A percentile compares a stretch with the other conserved stretches of the same genome.
phyloP scores from a whole-genome alignment of 2,113 vertebrate species.

The Ranitomeya variabilis region DNA sequence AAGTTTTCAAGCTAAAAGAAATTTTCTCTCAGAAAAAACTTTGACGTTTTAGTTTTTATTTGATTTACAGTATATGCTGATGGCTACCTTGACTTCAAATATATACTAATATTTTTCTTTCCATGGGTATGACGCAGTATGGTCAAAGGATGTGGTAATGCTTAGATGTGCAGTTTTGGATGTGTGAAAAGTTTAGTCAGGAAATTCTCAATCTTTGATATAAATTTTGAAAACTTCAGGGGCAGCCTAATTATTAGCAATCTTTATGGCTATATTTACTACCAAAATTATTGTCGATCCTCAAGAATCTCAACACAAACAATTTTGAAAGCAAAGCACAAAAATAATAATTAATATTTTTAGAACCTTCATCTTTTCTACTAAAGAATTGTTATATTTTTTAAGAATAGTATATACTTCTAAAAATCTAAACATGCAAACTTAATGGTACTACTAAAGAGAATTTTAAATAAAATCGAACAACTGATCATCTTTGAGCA shows the following conservation, averaged over 20 bases:
- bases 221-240: not conserved
- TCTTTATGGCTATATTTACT: not conserved
- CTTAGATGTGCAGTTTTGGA: not conserved
- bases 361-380: too few relatives aligned
- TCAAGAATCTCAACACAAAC: not conserved
- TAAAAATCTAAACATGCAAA: too few relatives aligned
- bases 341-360: too few relatives aligned
- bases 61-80: not conserved
- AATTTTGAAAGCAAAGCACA: too few relatives aligned
- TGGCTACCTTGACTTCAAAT: not conserved
- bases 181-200: not conserved
- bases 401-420: too few relatives aligned
- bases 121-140: constrained; percentile 7
- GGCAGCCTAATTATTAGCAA: not conserved
- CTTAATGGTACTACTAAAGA: too few relatives aligned
- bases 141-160: constrained; percentile 19
- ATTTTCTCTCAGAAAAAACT: not conserved
- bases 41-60: not conserved
- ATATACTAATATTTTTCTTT: constrained; percentile 5
- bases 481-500: too few relatives aligned
- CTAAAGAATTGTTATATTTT: too few relatives aligned
- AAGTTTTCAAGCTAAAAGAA: not conserved
- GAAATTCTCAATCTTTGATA: not conserved
- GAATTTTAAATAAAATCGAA: too few relatives aligned
- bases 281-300: not conserved